These are phyloP conservation scores for Alouatta palliata DNA, from an alignment of 2,113 vertebrate genomes.

Conservation along the genomic window DNA sequence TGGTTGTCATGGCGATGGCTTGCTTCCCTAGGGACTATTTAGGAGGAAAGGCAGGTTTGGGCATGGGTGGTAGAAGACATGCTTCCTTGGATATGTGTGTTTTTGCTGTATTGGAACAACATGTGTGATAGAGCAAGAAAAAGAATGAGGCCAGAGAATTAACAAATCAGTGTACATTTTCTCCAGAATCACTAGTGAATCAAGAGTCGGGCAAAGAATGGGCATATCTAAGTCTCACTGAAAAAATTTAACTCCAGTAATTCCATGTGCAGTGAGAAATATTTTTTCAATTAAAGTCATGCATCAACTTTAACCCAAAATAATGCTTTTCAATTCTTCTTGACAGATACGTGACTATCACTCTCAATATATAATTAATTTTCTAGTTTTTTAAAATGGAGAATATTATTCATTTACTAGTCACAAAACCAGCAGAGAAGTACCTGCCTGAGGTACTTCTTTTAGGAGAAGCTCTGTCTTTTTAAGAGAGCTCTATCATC, in stretches of 20 bases:
- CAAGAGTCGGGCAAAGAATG: neutral
- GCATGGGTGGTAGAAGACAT: neutral
- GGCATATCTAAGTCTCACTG: conserved; percentile 4
- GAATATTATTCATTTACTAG: conserved; percentile 12
- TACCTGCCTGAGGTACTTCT: neutral
- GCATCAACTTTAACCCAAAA: neutral
- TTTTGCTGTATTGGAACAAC: conserved; percentile 36
- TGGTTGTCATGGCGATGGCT: conserved; percentile 55
- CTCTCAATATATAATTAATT: neutral
- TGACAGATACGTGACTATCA: neutral
- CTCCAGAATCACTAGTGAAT: conserved; percentile 37
- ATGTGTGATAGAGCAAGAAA: conserved; percentile 25
- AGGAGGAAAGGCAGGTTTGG: conserved; percentile 40
- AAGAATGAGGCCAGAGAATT: conserved; percentile 36
- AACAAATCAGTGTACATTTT: conserved; percentile 35
- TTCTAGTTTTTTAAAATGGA: neutral
- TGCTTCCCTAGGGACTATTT: conserved; percentile 48
- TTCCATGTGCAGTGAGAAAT: neutral
- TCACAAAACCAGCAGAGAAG: conserved; percentile 3
- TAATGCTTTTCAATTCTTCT: conserved; percentile 37
- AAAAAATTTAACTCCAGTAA: neutral
- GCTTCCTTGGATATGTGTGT: neutral
- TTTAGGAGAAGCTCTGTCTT: neutral
- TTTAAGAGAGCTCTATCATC: neutral
- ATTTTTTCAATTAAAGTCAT: conserved; percentile 48